Evolutionary conservation across 2,888 invertebrate genomes (phyloP).

Genomic region (Deilephila porcellus): DNA sequence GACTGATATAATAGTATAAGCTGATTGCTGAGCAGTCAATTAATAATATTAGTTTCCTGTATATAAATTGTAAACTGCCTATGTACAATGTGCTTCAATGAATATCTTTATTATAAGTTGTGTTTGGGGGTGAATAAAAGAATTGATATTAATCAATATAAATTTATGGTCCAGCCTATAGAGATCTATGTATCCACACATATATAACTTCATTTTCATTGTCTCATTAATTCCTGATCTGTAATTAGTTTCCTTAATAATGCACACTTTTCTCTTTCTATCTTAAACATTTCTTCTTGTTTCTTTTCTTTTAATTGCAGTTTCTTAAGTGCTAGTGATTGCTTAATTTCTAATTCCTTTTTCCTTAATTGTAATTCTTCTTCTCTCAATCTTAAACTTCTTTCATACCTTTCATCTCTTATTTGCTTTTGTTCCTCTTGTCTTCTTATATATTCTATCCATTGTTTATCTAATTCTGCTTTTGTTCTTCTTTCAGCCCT

Average conservation of each 20-base stretch:
- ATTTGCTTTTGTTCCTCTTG: slow-evolving; percentile 65
- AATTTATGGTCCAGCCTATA: slow-evolving; percentile 21
- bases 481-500: slow-evolving; percentile 65
- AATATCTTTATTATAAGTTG: background rate
- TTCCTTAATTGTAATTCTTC: slow-evolving; percentile 65
- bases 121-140: background rate
- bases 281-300: slow-evolving; percentile 67
- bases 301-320: slow-evolving; percentile 66
- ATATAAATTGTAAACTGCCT: no score
- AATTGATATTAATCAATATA: background rate
- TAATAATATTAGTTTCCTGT: no score
- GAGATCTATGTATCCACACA: slow-evolving; percentile 34
- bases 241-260: slow-evolving; percentile 59
- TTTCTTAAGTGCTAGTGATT: slow-evolving; percentile 64
- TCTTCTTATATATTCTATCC: slow-evolving; percentile 66
- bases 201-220: slow-evolving; percentile 35
- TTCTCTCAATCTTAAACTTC: slow-evolving; percentile 63
- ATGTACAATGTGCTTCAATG: background rate
- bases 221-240: slow-evolving; percentile 50
- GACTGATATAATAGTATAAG: no score
- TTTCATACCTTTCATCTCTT: slow-evolving; percentile 66
- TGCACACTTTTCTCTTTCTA: slow-evolving; percentile 69
- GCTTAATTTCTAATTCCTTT: slow-evolving; percentile 68
- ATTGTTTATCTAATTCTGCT: slow-evolving; percentile 69
- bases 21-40: no score